A percentile compares a stretch with the other conserved stretches of the same genome.
Conservation (phyloP, 2,888 invertebrate species). For the Microctonus aethiopoides region DNA sequence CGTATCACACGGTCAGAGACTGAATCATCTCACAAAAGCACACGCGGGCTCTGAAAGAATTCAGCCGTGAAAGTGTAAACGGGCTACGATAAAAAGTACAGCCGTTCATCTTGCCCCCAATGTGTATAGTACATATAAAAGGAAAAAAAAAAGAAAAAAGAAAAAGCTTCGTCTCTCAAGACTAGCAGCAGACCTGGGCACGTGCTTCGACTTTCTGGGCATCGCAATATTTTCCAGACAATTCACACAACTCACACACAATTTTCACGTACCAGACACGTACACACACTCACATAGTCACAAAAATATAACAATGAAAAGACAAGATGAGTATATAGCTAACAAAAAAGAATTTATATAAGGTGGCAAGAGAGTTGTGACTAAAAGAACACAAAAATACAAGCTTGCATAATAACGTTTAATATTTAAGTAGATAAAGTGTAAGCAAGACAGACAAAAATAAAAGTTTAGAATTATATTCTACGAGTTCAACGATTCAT, state of each 20-base stretch:
- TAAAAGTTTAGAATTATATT: not conserved
- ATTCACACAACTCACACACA: not conserved
- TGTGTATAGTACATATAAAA: slow-evolving; percentile 2
- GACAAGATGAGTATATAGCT: not conserved
- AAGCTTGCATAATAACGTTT: not conserved
- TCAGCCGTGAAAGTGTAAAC: slow-evolving; percentile 31
- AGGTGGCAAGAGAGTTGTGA: not conserved
- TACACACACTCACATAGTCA: not conserved
- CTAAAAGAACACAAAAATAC: not conserved
- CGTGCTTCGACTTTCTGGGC: slow-evolving; percentile 27
- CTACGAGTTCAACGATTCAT: slow-evolving; percentile 52
- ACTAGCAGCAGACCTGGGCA: slow-evolving; percentile 15
- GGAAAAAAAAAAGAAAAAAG: not conserved
- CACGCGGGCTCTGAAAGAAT: slow-evolving; percentile 15
- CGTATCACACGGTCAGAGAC: not conserved
- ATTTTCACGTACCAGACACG: not conserved
- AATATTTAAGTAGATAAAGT: not conserved
- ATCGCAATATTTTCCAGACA: slow-evolving; percentile 24
- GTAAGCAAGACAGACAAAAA: not conserved
- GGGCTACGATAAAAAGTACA: slow-evolving; percentile 26
- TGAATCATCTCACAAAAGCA: slow-evolving; percentile 17
- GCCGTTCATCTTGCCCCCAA: slow-evolving; percentile 23
- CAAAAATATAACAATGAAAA: not conserved
- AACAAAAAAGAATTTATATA: not conserved
- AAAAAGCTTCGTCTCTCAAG: not conserved